Base-by-base conservation (phyloP, 37 sponge, comb jelly and placozoan species). In the Theonella swinhoei region DNA sequence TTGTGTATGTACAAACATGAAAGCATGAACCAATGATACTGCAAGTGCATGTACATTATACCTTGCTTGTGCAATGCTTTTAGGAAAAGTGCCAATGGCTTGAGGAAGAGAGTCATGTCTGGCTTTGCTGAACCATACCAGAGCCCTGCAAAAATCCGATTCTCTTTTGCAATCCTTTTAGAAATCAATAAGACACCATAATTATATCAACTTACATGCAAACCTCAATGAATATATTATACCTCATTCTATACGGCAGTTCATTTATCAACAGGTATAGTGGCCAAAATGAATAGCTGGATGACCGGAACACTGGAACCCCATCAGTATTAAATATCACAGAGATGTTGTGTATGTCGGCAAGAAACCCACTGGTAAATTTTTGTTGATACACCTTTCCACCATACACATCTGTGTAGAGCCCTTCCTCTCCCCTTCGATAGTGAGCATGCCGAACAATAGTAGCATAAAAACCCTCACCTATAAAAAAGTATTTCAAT, bases 71-170 rank as follows among this genome's bases (percentile, higher is more conserved):
- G 73, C 9, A 87, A 39, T 33, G 29, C 61, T 8, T 32, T 23
- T 33, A 87, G 26, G 30, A 75, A n/a, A 24, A 80, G 17, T 3
- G 43, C 74, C 38, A 87, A 17, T 62, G 75, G 80, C 64, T 74
- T 73, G n/a, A 87, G 30, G 20, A 87, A 80, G 11, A 87, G 67
- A 24, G 75, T 28, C 87, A 87, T 87, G 22, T 87, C 87, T 43
- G 87, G 87, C 38, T 87, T 87, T 11, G 3, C 39, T 38, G 39
- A 25, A 23, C 87, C 80, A 87, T 79, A 79, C 87, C 87, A 87
- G 22, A 87, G 31, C 19, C 87, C 87, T 39, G 80, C 87, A 36
- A 80, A 22, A 31, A 80, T 26, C 25, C 70, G 42, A 32, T 77
- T 77, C 62, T 85, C 78, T 68, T 68, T 77, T 78, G 58, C 28